phyloP scores from a whole-genome alignment of 2,888 invertebrate genomes.

The Pheosia tremula region DNA sequence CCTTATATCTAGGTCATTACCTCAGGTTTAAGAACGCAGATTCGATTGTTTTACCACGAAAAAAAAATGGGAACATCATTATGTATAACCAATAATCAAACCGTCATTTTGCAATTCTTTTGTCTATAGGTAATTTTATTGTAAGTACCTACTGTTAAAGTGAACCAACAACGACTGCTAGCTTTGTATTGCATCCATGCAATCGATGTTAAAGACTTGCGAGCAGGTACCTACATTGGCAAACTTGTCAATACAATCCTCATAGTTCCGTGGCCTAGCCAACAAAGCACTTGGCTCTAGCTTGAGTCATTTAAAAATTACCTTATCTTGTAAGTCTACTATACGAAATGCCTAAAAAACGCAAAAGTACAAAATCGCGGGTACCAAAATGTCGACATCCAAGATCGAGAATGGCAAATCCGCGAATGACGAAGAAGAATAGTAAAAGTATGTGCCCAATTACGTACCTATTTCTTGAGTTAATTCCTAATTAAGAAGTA shows the following conservation, averaged over 20 bases:
- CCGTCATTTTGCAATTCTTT: too few relatives aligned
- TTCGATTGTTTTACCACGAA: too few relatives aligned
- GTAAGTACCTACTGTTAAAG: background rate
- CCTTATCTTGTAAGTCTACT: background rate
- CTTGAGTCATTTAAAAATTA: background rate
- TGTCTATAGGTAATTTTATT: background rate
- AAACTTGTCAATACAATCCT: background rate
- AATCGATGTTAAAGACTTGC: conserved; percentile 1
- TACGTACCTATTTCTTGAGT: background rate
- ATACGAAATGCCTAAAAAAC: background rate
- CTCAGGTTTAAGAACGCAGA: too few relatives aligned
- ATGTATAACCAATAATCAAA: too few relatives aligned
- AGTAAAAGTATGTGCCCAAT: background rate
- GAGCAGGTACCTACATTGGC: background rate
- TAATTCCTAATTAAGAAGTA: background rate
- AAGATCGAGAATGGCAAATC: conserved; percentile 9
- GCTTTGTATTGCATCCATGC: background rate
- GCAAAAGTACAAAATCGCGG: background rate
- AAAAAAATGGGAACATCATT: too few relatives aligned
- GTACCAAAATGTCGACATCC: background rate
- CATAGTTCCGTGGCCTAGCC: background rate
- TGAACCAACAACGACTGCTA: background rate
- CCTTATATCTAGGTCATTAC: too few relatives aligned
- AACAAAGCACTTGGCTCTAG: background rate
- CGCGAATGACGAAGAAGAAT: conserved; percentile 1